phyloP scores from a whole-genome alignment of 2,888 invertebrate species.

The Eupithecia dodoneata region DNA sequence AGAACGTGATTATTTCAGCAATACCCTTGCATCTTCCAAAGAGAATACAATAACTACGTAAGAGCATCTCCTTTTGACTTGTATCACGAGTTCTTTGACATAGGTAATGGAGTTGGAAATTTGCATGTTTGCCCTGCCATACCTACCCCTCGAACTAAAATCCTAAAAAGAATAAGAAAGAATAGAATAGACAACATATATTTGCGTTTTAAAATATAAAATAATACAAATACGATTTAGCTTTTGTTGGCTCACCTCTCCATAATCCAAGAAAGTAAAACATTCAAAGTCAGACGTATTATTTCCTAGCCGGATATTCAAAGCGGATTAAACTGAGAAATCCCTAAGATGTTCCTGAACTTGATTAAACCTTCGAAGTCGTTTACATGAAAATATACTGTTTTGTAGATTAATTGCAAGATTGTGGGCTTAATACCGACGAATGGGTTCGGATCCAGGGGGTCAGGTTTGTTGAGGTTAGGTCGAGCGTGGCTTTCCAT shows the following conservation, averaged over 20 bases:
- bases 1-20: not conserved
- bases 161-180: not conserved
- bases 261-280: constrained; percentile 10
- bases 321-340: constrained; percentile 27
- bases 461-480: constrained; percentile 13
- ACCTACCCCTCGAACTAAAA: not conserved
- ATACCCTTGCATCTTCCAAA: not conserved
- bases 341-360: constrained; percentile 29
- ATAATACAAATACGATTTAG: not conserved
- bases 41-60: no score
- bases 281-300: constrained; percentile 2
- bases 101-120: not conserved
- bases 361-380: constrained; percentile 40
- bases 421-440: constrained; percentile 14
- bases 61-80: not conserved
- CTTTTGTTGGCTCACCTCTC: not conserved
- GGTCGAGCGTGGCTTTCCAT: constrained; percentile 11
- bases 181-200: no score
- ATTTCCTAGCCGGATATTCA: constrained; percentile 10
- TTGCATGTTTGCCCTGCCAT: not conserved
- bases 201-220: no score
- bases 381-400: constrained; percentile 42
- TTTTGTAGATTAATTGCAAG: constrained; percentile 30
- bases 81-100: not conserved
- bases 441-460: constrained; percentile 8